phyloP scores from a whole-genome alignment of 2,888 invertebrate species.

The Eilema caniola region DNA sequence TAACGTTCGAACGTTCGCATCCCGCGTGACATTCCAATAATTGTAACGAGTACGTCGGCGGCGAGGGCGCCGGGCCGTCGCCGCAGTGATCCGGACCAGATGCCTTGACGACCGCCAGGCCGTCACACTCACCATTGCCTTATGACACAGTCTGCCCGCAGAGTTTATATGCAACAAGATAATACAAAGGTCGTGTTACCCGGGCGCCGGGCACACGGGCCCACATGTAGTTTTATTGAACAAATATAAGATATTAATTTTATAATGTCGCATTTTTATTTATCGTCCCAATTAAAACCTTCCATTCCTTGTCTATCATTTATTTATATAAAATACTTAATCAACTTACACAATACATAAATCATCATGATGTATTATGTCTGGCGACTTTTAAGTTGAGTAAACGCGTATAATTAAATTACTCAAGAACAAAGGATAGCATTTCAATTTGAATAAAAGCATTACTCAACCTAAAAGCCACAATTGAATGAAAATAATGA shows the following conservation, averaged over 20 bases:
- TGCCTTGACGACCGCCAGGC: conserved; percentile 74
- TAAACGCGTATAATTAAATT: neutral
- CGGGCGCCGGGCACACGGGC: conserved; percentile 86
- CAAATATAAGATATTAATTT: conserved; percentile 88
- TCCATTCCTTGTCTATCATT: conserved; percentile 34
- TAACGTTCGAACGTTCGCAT: conserved; percentile 79
- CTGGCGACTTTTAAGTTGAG: neutral
- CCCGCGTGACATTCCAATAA: conserved; percentile 86
- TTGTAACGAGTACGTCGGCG: conserved; percentile 72
- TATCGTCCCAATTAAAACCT: conserved; percentile 38
- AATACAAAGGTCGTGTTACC: conserved; percentile 87
- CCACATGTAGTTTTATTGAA: conserved; percentile 87
- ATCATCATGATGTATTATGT: neutral
- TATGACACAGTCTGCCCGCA: conserved; percentile 87
- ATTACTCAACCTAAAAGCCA: neutral
- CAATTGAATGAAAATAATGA: neutral
- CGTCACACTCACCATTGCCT: conserved; percentile 82
- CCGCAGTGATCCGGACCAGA: conserved; percentile 71
- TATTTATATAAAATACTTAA: conserved; percentile 35
- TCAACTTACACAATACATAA: conserved; percentile 13
- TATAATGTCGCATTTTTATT: conserved; percentile 83
- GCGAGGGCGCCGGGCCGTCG: conserved; percentile 62
- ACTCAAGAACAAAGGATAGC: neutral
- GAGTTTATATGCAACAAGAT: conserved; percentile 86
- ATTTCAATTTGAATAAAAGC: neutral